Percentiles rank a stretch among this genome's conserved stretches.
These are phyloP conservation scores for Hirtodrosophila alboralis DNA, from an alignment of 2,888 invertebrate species.

Conservation along the genomic window DNA sequence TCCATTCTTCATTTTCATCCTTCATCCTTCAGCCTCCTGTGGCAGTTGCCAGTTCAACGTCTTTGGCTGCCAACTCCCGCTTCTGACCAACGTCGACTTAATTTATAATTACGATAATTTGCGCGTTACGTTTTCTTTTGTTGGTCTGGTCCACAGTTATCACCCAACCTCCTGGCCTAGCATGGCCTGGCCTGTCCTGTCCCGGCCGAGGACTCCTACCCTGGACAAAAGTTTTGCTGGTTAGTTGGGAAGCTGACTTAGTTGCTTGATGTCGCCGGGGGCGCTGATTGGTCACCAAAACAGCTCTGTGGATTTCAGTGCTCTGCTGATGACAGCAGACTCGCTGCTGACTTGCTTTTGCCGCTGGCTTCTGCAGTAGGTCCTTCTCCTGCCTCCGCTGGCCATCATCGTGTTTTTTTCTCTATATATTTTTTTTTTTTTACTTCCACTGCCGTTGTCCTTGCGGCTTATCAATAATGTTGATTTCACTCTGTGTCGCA, in stretches of 20 bases:
- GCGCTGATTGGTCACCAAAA: constrained; percentile 55
- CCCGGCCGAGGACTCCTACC: neutral
- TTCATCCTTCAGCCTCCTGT: neutral
- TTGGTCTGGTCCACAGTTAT: constrained; percentile 37
- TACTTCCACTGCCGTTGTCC: constrained; percentile 76
- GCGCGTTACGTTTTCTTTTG: constrained; percentile 79
- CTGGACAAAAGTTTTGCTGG: constrained; percentile 59
- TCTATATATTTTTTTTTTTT: constrained; percentile 7
- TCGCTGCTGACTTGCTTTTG: constrained; percentile 24
- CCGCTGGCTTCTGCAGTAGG: constrained; percentile 12
- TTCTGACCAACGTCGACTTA: constrained; percentile 73
- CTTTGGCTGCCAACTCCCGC: constrained; percentile 8
- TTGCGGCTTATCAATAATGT: constrained; percentile 82
- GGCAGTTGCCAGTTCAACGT: constrained; percentile 34
- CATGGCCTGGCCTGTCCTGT: neutral
- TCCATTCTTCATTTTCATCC: constrained; percentile 5
- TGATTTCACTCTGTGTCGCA: constrained; percentile 80
- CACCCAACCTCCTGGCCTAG: neutral
- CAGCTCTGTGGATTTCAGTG: constrained; percentile 15
- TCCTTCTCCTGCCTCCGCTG: constrained; percentile 7
- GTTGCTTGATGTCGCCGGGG: constrained; percentile 37
- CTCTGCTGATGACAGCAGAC: constrained; percentile 40
- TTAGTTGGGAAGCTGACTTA: constrained; percentile 62
- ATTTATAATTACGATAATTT: constrained; percentile 79
- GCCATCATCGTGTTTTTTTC: constrained; percentile 15